Base-by-base conservation (phyloP, 2,113 vertebrate genomes). In the Dromaius novaehollandiae region DNA sequence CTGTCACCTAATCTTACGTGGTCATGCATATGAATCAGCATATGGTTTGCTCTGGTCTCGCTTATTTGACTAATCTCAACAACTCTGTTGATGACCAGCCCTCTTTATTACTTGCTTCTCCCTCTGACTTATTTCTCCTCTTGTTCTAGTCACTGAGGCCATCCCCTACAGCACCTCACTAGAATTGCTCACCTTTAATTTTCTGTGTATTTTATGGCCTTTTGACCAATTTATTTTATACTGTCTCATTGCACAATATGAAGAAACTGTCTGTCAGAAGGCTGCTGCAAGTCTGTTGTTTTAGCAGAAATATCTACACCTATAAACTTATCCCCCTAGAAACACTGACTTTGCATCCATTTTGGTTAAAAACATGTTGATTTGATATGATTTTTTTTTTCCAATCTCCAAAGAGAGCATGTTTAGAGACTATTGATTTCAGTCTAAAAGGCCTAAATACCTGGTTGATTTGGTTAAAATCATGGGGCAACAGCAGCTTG, bases 1-100 rank as follows among this genome's bases (percentile, higher is more conserved):
- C 95, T 89, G 77, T 56, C 22, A 11, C 9, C 30, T 55, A 63
- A 73, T 65, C 21, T 17, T 88, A 32, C 5, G 1, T n/a, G n/a
- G 38, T 81, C 12, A 8, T 17, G 9, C 1, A 0, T 20, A 3
- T 6, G 32, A 55, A 8, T 17, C 21, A 21, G 6, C 5, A 5
- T 20, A 5, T 24, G 25, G 28, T 78, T 84, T 79, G 3, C 3
- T 84, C 19, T n/a, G 66, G 30, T 87, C 30, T 64, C 40, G n/a
- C 28, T 46, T 30, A 44, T 32, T 38, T 30, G 20, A 44, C 18
- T 58, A 9, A n/a, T 58, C 38, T 76, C 2, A 7, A n/a, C 46
- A 28, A 19, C 40, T 73, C 42, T 78, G 13, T 8, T 48, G 46
- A 13, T 69, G 55, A 63, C 32, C n/a, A 28, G 25, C n/a, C 38